phyloP scores from a whole-genome alignment of 2,888 invertebrate genomes.

The Bombylius discolor region DNA sequence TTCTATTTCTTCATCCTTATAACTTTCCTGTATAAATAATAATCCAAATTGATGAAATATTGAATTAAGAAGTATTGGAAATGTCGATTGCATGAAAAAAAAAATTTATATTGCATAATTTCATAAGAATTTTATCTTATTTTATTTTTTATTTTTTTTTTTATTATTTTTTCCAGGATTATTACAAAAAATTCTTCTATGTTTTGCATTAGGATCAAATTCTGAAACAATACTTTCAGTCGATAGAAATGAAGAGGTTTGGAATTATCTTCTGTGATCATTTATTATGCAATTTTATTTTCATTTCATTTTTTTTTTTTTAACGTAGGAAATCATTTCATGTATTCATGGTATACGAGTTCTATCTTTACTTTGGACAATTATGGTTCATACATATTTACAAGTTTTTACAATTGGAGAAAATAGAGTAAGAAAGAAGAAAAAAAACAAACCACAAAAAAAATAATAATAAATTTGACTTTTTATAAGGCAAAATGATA shows the following conservation, averaged over 20 bases:
- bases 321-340: conserved; percentile 47
- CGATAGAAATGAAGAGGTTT: conserved; percentile 39
- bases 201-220: conserved; percentile 63
- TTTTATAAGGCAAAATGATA: too few species aligned
- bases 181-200: conserved; percentile 43
- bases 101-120: too few species aligned
- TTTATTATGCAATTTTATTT: neutral
- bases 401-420: conserved; percentile 66
- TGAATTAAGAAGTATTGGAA: too few species aligned
- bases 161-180: conserved; percentile 20
- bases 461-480: too few species aligned
- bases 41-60: too few species aligned
- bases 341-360: conserved; percentile 69
- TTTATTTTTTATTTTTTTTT: neutral
- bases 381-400: conserved; percentile 73
- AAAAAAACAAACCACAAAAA: too few species aligned
- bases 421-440: conserved; percentile 35
- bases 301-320: neutral
- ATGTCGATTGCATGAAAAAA: too few species aligned
- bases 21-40: too few species aligned
- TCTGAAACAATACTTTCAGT: conserved; percentile 61
- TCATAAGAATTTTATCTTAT: neutral
- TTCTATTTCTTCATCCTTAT: too few species aligned
- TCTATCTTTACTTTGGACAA: conserved; percentile 67
- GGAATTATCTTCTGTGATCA: neutral